Percentiles rank a stretch among this genome's conserved stretches.
phyloP scores from a whole-genome alignment of 2,888 invertebrate species.

The Aelia acuminata region DNA sequence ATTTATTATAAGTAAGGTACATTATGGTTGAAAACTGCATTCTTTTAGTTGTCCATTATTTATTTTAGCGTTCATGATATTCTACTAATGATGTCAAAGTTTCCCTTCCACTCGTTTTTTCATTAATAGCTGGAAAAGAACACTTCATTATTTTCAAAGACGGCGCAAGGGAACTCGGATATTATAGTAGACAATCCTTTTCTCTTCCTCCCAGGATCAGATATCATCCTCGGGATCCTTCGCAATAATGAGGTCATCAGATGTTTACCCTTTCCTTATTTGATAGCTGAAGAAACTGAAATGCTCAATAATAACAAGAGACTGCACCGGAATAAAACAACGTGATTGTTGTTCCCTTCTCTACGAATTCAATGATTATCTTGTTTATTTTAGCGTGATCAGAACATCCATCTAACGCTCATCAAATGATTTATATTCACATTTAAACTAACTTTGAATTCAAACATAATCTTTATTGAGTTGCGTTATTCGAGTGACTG shows the following conservation, averaged over 20 bases:
- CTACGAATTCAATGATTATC: too few species aligned
- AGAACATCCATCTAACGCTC: too few species aligned
- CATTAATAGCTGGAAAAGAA: not conserved
- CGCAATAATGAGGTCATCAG: conserved; percentile 6
- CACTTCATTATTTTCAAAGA: not conserved
- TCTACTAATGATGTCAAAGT: too few species aligned
- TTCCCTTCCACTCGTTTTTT: not conserved
- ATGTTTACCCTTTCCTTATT: conserved; percentile 24
- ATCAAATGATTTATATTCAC: too few species aligned
- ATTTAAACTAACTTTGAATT: not conserved
- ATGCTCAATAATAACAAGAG: not conserved
- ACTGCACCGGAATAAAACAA: not conserved
- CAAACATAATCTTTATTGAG: not conserved
- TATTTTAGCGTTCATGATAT: too few species aligned
- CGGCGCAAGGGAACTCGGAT: not conserved
- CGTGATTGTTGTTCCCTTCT: not conserved
- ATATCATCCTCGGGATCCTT: conserved; percentile 14
- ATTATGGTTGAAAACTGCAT: not conserved
- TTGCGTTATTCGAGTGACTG: not conserved
- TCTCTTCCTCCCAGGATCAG: conserved; percentile 16
- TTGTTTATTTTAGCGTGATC: too few species aligned
- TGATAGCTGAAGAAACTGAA: not conserved
- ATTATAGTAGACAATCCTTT: not conserved
- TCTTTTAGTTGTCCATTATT: too few species aligned
- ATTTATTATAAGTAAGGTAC: not conserved